phyloP scores from a whole-genome alignment of 1,140 invertebrate species.

The Bradynema listronoti region DNA sequence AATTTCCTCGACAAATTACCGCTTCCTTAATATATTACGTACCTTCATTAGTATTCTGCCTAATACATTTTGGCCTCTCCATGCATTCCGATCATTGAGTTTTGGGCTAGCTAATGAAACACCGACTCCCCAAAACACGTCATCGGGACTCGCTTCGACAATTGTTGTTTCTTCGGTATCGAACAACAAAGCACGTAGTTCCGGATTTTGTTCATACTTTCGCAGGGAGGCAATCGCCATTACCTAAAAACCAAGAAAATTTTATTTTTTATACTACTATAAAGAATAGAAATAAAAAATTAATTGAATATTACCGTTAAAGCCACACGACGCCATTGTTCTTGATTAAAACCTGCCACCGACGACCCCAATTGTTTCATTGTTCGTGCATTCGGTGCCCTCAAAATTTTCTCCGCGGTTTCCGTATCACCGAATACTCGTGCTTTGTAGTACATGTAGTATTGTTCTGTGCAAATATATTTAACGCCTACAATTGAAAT shows the following conservation, averaged over 20 bases:
- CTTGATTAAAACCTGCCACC: conserved; percentile 2
- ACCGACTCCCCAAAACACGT: too few relatives aligned
- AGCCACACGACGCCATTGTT: conserved; percentile 1
- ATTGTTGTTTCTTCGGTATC: background rate
- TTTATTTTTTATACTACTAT: background rate
- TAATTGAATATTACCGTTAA: background rate
- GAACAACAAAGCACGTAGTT: conserved; percentile 1
- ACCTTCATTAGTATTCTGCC: too few relatives aligned
- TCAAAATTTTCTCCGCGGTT: background rate
- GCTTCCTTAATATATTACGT: too few relatives aligned
- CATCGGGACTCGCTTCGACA: background rate
- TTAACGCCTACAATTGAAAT: background rate
- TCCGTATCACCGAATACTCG: background rate
- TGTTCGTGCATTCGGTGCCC: background rate
- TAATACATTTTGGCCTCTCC: too few relatives aligned
- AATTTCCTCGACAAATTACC: too few relatives aligned
- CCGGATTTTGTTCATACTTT: conserved; percentile 6
- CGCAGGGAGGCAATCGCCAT: conserved; percentile 4
- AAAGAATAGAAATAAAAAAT: background rate
- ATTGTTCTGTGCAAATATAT: conserved; percentile 8
- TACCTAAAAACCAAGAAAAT: conserved; percentile 2
- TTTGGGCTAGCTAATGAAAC: too few relatives aligned
- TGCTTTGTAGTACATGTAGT: conserved; percentile 7
- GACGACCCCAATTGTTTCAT: background rate
- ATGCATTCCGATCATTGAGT: too few relatives aligned